Evolutionary conservation across 1,140 invertebrate species (phyloP), one percentile per base, ranked within the genome.

Genomic region (Neodiprion lecontei): DNA sequence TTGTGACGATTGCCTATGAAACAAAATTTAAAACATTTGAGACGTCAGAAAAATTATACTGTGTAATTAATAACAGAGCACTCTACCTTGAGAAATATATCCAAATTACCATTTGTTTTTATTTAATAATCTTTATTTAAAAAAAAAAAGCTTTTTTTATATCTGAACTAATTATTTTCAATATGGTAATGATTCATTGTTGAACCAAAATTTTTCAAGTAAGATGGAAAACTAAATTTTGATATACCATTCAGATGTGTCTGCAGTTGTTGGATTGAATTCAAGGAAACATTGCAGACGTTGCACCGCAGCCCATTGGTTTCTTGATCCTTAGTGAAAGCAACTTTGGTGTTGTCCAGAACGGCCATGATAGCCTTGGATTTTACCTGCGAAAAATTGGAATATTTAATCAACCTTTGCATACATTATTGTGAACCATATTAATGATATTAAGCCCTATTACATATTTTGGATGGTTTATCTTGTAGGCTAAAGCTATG

Each of bases 241-340:
- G 69, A 40, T 40, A 78, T 86, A 89, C 89, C 89, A 84, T 89
- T 87, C 12, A 90, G 79, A 84, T 90, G 89, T 69, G 88, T 90
- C 78, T 90, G 88, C 9, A 90, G 82, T 76, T 90, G 89, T 67
- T 89, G 88, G 28, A 89, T 86, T 4, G 89, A 90, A 75, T 90
- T 90, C 0, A 89, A 80, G 75, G 84, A 86, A 28, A 90, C 86
- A 79, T 88, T 86, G 75, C 89, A 90, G 5, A 88, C 81, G 75
- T 90, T 88, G 74, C 89, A 90, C 74, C 87, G 87, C 9, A 90
- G 81, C 8, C 84, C 84, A 74, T 88, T 90, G 3, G 84, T 84
- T 76, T 88, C 87, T 75, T 86, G 80, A 74, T 89, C 86, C 75
- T 88, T 89, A 28, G 84, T 85, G 72, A 89, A 87, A 28, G 84